These are phyloP conservation scores for Dicerorhinus sumatrensis DNA, from an alignment of 2,113 vertebrate genomes.

Conservation along the genomic window DNA sequence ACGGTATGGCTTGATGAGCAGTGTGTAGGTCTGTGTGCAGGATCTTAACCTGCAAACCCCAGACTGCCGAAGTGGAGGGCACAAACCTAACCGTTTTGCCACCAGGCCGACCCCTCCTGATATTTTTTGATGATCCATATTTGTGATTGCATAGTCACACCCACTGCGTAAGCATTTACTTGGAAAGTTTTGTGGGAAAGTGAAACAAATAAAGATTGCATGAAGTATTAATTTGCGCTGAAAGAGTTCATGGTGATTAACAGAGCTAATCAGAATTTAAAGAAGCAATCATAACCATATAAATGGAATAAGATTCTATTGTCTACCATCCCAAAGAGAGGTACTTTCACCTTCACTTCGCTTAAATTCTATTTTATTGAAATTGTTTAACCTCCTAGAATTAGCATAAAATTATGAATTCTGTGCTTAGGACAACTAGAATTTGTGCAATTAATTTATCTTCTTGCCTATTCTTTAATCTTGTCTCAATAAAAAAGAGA, in stretches of 20 bases:
- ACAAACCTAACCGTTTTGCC: too few relatives aligned
- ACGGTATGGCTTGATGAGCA: too few relatives aligned
- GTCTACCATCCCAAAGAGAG: not conserved
- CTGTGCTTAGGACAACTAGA: not conserved
- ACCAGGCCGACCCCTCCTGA: too few relatives aligned
- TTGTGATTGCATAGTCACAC: not conserved
- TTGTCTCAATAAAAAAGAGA: not conserved
- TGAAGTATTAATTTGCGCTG: not conserved
- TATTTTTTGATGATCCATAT: not conserved
- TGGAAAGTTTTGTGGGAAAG: not conserved
- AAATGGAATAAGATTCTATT: not conserved
- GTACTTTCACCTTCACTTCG: not conserved
- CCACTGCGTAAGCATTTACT: not conserved
- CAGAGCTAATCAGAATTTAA: conserved; percentile 17
- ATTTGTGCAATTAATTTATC: not conserved
- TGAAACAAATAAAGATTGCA: not conserved
- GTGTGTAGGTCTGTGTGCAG: too few relatives aligned
- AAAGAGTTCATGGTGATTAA: not conserved
- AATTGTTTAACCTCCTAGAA: conserved; percentile 14
- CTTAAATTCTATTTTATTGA: not conserved
- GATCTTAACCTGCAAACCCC: too few relatives aligned
- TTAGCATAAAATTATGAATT: conserved; percentile 17
- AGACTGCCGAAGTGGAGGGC: too few relatives aligned
- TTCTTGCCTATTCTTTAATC: not conserved
- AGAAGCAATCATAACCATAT: not conserved